These are phyloP conservation scores for Numenius phaeopus DNA, from an alignment of 2,797 vertebrate species.

Conservation along the genomic window DNA sequence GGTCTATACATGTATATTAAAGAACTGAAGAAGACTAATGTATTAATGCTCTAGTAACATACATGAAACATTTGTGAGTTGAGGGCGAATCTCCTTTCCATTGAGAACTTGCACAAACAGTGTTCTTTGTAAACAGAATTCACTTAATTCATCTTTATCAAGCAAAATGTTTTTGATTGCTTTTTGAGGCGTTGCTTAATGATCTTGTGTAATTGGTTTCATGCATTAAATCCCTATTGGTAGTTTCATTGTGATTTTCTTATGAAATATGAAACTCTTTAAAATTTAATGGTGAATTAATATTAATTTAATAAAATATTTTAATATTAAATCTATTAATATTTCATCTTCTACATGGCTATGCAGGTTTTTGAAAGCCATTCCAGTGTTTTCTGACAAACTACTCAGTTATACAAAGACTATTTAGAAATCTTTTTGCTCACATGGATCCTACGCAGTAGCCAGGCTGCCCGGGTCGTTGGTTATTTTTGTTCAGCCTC, in stretches of 20 bases:
- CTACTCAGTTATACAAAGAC: constrained; percentile 15
- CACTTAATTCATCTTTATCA: constrained; percentile 1
- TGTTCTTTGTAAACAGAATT: not conserved
- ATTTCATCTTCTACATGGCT: constrained; percentile 76
- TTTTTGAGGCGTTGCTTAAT: constrained; percentile 60
- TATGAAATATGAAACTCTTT: constrained; percentile 78
- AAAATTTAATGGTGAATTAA: constrained; percentile 80
- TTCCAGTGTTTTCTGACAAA: constrained; percentile 64
- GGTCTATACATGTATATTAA: not conserved
- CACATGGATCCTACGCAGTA: not conserved
- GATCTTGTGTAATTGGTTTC: constrained; percentile 71
- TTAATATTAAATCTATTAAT: constrained; percentile 80
- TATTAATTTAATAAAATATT: constrained; percentile 83
- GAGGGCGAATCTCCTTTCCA: not conserved
- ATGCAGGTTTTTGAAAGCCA: constrained; percentile 68
- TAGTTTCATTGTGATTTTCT: constrained; percentile 71
- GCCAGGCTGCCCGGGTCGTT: not conserved
- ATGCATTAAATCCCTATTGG: constrained; percentile 58
- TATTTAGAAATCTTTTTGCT: constrained; percentile 33
- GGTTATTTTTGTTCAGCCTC: constrained; percentile 66
- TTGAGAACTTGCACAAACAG: not conserved
- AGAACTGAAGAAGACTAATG: not conserved
- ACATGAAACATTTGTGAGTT: not conserved
- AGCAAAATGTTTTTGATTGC: not conserved
- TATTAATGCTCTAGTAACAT: not conserved